Base-by-base conservation (phyloP, 1,140 invertebrate species). In the Lepidostoma basale region DNA sequence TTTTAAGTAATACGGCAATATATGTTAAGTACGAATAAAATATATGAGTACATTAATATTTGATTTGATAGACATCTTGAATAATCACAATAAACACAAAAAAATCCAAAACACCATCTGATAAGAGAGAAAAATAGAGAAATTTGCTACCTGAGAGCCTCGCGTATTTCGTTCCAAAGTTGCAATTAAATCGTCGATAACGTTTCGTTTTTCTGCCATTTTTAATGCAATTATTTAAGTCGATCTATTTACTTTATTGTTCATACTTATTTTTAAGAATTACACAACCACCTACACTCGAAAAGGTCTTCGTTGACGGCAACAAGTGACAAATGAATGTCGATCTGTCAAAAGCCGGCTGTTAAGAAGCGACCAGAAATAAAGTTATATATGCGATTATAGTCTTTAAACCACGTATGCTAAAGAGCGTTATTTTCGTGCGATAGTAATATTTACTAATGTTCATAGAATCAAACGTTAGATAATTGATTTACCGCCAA, bases 251-350 rank as follows among this genome's bases (percentile, higher is more conserved):
- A 30, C 3, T 14, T 23, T 67, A 45, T 62, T 68, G 44, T 30
- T 40, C 58, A 68, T 68, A 54, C 62, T 67, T 68, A 68, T 68
- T 68, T 68, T 68, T 68, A 68, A 39, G 28, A 68, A 62, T 68
- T 68, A 68, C 66, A 68, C 66, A 68, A 68, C 66, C 36, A 60
- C 56, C 36, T 56, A 20, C 56, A 16, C 3, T 39, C 52, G 30
- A 22, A 16, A 18, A 22, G 36, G 33, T 20, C 33, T 33, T 56
- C 52, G 28, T 56, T 26, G 8, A 54, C 26, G 49, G 52, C 52
- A 60, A 9, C 42, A 9, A 16, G 25, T 39, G 25, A 42, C 26
- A 18, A 28, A 28, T 3, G 30, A 39, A 33, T 33, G 30, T 5
- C 33, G 36, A 60, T 25, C 56, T 60, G 56, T 40, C 56, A 60